Evolutionary conservation across 2,113 vertebrate species (phyloP).

Genomic region (Silurus meridionalis): DNA sequence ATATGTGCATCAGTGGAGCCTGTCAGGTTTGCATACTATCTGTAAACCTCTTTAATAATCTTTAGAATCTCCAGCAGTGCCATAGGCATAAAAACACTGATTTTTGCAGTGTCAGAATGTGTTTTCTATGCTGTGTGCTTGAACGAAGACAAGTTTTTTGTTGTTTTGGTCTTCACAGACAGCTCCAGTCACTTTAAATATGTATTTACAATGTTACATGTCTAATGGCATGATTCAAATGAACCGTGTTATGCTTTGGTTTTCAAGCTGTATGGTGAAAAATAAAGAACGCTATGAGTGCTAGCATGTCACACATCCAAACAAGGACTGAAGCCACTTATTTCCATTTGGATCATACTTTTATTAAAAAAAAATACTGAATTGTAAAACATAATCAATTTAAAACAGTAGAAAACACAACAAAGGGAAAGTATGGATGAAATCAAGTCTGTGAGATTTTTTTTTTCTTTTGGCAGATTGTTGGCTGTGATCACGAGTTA

Average conservation of each 20-base stretch:
- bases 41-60: neutral
- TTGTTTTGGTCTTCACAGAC: neutral
- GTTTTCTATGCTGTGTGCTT: neutral
- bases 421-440: neutral
- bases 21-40: constrained; percentile 79
- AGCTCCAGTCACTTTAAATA: neutral
- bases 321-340: constrained; percentile 1
- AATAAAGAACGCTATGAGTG: neutral
- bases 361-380: neutral
- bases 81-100: neutral
- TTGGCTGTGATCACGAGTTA: constrained; percentile 93
- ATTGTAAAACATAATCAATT: constrained; percentile 9
- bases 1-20: constrained; percentile 95
- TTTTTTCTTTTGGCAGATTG: constrained; percentile 75
- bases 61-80: neutral
- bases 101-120: neutral
- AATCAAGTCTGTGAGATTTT: neutral
- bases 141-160: constrained; percentile 9
- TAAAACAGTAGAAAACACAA: neutral
- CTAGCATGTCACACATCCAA: neutral
- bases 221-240: neutral
- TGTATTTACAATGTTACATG: constrained; percentile 25
- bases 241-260: neutral
- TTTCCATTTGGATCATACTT: constrained; percentile 17
- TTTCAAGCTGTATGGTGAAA: constrained; percentile 14